A percentile compares a stretch with the other conserved stretches of the same genome.
Evolutionary conservation across 1,140 invertebrate species (phyloP).

Genomic region (Acromyrmex charruanus): DNA sequence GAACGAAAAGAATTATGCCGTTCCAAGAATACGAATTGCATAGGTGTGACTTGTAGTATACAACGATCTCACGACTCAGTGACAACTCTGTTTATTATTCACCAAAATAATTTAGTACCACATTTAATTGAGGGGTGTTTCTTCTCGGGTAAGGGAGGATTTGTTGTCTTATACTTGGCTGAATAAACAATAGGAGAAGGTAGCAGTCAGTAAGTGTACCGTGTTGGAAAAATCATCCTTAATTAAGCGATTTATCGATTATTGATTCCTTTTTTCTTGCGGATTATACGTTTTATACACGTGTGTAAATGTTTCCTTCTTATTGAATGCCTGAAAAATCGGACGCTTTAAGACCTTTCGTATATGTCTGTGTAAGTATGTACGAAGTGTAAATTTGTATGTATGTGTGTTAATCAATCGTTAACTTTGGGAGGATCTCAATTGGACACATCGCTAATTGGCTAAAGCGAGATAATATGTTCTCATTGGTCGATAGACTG

Average conservation of each 20-base stretch:
- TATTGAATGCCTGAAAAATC: slow-evolving; percentile 31
- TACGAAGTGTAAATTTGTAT: slow-evolving; percentile 27
- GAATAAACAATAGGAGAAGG: slow-evolving; percentile 58
- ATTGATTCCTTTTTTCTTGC: slow-evolving; percentile 26
- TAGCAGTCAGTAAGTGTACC: slow-evolving; percentile 46
- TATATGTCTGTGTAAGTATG: slow-evolving; percentile 4
- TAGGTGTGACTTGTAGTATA: slow-evolving; percentile 63
- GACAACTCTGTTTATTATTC: slow-evolving; percentile 81
- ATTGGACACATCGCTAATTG: no score
- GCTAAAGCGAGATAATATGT: no score
- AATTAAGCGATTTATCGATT: slow-evolving; percentile 69
- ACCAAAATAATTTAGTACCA: slow-evolving; percentile 84
- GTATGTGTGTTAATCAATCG: slow-evolving; percentile 48
- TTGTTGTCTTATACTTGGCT: slow-evolving; percentile 38
- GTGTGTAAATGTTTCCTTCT: slow-evolving; percentile 32
- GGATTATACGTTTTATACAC: slow-evolving; percentile 42
- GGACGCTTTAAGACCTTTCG: slow-evolving; percentile 1
- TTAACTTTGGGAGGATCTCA: no score
- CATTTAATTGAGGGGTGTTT: slow-evolving; percentile 74
- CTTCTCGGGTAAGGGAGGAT: not conserved
- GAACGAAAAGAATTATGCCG: not conserved
- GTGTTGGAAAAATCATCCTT: slow-evolving; percentile 69
- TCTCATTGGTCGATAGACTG: no score
- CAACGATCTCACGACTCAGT: slow-evolving; percentile 72
- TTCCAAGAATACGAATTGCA: slow-evolving; percentile 54